A percentile compares a stretch with the other conserved stretches of the same genome.
These are phyloP conservation scores for Gopherus flavomarginatus DNA, from an alignment of 2,113 vertebrate species.

Conservation along the genomic window DNA sequence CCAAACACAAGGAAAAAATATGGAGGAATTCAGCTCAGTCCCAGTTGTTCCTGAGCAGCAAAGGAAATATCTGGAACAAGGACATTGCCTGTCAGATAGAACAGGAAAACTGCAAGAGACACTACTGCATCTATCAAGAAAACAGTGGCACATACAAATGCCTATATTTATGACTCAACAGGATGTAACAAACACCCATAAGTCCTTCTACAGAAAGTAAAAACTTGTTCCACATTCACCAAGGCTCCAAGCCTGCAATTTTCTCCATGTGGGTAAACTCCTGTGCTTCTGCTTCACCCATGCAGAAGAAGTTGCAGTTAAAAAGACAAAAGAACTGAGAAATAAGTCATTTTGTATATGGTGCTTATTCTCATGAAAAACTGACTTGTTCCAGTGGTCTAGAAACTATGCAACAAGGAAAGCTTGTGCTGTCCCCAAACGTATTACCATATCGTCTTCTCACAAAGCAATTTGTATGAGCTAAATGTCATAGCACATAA, in stretches of 20 bases:
- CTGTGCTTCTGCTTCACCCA: neutral
- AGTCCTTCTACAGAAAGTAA: neutral
- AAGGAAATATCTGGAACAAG: neutral
- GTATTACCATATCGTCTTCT: neutral
- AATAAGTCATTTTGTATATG: neutral
- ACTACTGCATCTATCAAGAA: neutral
- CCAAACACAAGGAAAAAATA: neutral
- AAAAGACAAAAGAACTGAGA: neutral
- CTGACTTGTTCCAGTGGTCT: neutral
- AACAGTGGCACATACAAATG: neutral
- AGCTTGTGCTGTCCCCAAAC: neutral
- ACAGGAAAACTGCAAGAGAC: neutral
- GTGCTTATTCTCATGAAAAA: neutral
- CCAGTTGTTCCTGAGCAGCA: neutral
- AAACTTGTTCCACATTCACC: neutral
- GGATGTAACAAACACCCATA: neutral
- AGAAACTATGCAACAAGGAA: neutral
- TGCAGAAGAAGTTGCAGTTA: neutral
- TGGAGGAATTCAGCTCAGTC: neutral
- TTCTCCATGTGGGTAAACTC: neutral
- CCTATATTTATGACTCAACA: neutral
- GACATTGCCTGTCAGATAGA: neutral
- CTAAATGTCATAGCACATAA: neutral
- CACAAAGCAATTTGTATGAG: neutral
- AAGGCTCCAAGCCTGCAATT: neutral